These are phyloP conservation scores for Oenanthe oenanthe DNA, from an alignment of 2,113 vertebrate genomes.

Conservation along the genomic window DNA sequence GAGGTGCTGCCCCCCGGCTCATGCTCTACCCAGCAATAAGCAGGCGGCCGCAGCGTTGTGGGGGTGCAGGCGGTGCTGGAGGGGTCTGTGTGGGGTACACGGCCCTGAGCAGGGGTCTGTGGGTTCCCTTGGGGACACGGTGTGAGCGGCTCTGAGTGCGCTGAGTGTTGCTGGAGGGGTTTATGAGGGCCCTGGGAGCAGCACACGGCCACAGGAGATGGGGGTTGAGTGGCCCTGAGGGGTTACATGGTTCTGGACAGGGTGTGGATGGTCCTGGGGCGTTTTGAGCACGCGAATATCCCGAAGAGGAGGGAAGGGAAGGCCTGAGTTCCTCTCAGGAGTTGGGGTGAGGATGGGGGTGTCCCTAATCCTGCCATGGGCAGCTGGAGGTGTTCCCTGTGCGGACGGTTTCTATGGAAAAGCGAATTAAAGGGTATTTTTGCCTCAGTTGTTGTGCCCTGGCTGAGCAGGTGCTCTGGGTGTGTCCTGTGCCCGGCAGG, in stretches of 20 bases:
- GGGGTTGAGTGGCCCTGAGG: rapidly evolving
- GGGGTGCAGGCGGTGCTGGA: background rate
- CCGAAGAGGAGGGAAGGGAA: too few relatives aligned
- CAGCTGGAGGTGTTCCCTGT: too few relatives aligned
- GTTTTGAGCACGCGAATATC: rapidly evolving
- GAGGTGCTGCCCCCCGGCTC: background rate
- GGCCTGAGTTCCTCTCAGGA: rapidly evolving
- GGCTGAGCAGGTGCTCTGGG: background rate
- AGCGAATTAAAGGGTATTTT: background rate
- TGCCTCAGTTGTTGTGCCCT: rapidly evolving
- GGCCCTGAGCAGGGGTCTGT: background rate
- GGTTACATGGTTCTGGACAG: rapidly evolving
- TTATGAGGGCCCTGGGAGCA: background rate
- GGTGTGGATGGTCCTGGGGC: rapidly evolving
- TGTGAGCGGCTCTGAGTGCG: rapidly evolving
- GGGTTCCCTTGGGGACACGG: too few relatives aligned
- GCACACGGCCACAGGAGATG: rapidly evolving
- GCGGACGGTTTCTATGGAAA: too few relatives aligned
- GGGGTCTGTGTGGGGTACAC: rapidly evolving
- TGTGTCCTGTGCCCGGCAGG: background rate
- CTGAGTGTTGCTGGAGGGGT: background rate
- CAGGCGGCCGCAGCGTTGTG: rapidly evolving
- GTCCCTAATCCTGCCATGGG: rapidly evolving
- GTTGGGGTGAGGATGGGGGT: rapidly evolving
- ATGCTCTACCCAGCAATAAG: rapidly evolving